phyloP scores from a whole-genome alignment of 1,140 invertebrate genomes.

The Zaprionus kolodkinae region DNA sequence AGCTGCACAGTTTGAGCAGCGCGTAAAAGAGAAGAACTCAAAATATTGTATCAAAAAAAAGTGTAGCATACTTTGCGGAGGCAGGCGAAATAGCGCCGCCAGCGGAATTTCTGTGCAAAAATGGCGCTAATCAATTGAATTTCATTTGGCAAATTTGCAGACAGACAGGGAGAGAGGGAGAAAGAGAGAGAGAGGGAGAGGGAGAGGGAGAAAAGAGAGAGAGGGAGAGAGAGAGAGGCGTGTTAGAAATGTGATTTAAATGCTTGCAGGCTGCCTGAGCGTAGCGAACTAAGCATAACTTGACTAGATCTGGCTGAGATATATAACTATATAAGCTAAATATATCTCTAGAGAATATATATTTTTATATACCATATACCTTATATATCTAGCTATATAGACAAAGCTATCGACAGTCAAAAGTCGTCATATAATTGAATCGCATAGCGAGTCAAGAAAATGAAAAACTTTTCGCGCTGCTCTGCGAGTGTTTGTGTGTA shows the following conservation, averaged over 20 bases:
- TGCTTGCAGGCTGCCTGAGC: no score
- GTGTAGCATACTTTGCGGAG: no score
- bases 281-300: background rate
- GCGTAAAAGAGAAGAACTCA: no score
- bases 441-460: background rate
- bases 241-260: background rate
- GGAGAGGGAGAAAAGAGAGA: background rate
- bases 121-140: slow-evolving; percentile 4
- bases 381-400: background rate
- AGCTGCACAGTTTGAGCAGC: background rate
- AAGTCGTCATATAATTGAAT: background rate
- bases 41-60: no score
- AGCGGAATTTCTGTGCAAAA: background rate
- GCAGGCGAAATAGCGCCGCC: no score
- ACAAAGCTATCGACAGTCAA: background rate
- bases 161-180: background rate
- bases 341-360: no score
- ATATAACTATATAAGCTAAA: background rate
- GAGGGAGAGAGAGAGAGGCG: background rate
- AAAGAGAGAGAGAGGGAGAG: background rate
- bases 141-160: background rate
- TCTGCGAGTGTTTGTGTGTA: background rate
- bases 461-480: slow-evolving; percentile 3
- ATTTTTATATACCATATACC: background rate
- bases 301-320: background rate